phyloP scores from a whole-genome alignment of 2,113 vertebrate species.

The Ursus arctos region DNA sequence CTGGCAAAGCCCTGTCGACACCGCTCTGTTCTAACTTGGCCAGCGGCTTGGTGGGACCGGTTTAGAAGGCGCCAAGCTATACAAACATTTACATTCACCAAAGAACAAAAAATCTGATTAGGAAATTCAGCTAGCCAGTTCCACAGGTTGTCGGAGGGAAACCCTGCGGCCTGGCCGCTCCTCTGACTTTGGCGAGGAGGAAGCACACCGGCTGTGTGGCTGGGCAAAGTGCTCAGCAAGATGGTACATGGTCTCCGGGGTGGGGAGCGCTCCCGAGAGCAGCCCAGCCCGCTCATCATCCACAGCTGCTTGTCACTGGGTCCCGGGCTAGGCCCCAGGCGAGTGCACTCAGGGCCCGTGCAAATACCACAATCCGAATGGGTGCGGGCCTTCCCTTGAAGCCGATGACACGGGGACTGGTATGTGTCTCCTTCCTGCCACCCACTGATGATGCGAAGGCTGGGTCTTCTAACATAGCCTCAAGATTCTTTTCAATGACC shows the following conservation, averaged over 20 bases:
- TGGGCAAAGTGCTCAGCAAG: not conserved
- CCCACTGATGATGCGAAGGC: too few relatives aligned
- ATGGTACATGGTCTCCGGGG: rapidly evolving
- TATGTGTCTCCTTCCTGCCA: not conserved
- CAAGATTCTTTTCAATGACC: rapidly evolving
- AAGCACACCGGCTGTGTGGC: too few relatives aligned
- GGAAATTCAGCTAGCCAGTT: not conserved
- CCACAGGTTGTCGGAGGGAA: rapidly evolving
- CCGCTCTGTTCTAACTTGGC: not conserved
- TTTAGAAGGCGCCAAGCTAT: not conserved
- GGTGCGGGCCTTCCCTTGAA: not conserved
- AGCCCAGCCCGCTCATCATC: rapidly evolving
- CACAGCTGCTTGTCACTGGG: rapidly evolving
- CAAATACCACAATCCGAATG: rapidly evolving
- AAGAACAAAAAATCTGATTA: not conserved
- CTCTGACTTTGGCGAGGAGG: not conserved
- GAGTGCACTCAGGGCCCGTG: rapidly evolving
- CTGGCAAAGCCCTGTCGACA: not conserved
- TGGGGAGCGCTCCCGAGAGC: not conserved
- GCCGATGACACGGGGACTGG: not conserved
- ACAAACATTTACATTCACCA: not conserved
- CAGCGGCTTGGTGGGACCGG: too few relatives aligned
- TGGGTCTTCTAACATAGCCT: not conserved
- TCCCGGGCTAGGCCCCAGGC: rapidly evolving
- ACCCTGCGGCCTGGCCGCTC: rapidly evolving